Base-by-base conservation (phyloP, 1,140 invertebrate genomes). In the Psilanteris sp. region DNA sequence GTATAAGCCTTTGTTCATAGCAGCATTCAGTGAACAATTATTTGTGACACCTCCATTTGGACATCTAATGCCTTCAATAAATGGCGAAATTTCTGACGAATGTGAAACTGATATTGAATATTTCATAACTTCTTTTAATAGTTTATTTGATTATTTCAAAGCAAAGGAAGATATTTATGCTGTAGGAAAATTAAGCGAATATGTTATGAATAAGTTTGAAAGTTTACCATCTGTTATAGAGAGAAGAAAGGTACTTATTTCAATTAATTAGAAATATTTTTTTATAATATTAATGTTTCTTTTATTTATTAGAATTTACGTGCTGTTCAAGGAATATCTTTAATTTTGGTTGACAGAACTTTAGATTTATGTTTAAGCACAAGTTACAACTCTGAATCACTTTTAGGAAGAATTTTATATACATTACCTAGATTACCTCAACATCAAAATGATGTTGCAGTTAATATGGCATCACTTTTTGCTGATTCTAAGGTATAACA, bases 261-360 rank as follows among this genome's bases (percentile, higher is more conserved):
- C 26, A 26, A 43, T 26, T 13, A n/a, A 39, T 34, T n/a, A n/a
- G n/a, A n/a, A n/a, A n/a, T 3, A 20, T 20, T 5, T 3, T 20
- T 6, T 54, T 34, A 1, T 54, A 11, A 24, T 11, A n/a, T 9
- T 44, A 15, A 29, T 44, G n/a, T 16, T 16, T 36, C n/a, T 36
- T 79, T 43, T 39, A 24, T 64, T 32, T 59, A 4, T 26, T 13
- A 39, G 55, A 48, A 55, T 5, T 13, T 44, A 10, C 20, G 74
- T 18, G 66, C 57, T 6, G 29, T 50, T 20, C 88, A 88, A 37
- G 90, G 90, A 67, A 88, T 91, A 14, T 92, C 92, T 3, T 67
- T 94, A 4, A 90, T 94, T 43, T 87, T 93, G 27, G 80, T 94
- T 13, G 93, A 94, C 61, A 88, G 93, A 26, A 91, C 91, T 1